These are phyloP conservation scores for Cyclina sinensis DNA, from an alignment of 1,140 invertebrate species.

Conservation along the genomic window DNA sequence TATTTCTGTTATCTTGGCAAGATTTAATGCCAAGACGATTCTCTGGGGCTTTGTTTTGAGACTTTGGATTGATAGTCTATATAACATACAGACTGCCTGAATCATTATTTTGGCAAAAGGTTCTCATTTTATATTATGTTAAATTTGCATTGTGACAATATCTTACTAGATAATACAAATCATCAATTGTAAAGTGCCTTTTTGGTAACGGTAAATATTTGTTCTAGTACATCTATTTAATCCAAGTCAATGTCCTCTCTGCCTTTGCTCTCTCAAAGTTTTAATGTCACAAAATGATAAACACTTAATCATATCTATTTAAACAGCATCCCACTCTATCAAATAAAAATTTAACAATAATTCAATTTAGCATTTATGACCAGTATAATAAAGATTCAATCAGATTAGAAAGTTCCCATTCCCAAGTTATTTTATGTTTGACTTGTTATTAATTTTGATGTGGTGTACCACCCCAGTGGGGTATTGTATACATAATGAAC, in stretches of 20 bases:
- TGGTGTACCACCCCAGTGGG: neutral
- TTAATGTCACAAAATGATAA: neutral
- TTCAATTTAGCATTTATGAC: constrained; percentile 22
- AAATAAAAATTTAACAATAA: neutral
- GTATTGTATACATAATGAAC: neutral
- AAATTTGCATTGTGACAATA: too few species aligned
- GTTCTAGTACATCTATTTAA: neutral
- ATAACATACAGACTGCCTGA: too few species aligned
- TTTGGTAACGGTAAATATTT: constrained; percentile 13
- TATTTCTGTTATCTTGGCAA: too few species aligned
- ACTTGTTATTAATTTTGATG: constrained; percentile 40
- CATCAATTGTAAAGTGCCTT: neutral
- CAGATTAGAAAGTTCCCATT: neutral
- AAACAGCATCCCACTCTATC: neutral
- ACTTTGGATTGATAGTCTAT: too few species aligned
- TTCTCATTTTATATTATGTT: too few species aligned
- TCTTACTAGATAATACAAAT: too few species aligned
- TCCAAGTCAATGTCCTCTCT: neutral
- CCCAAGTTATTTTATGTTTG: constrained; percentile 17
- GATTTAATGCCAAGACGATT: too few species aligned
- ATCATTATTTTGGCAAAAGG: too few species aligned
- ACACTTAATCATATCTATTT: neutral
- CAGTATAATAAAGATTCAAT: neutral
- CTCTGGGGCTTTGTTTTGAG: too few species aligned
- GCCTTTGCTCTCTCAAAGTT: neutral